Percentiles rank a stretch among this genome's conserved stretches.
These are phyloP conservation scores for Tor tambroides DNA, from an alignment of 2,113 vertebrate species.

Conservation along the genomic window DNA sequence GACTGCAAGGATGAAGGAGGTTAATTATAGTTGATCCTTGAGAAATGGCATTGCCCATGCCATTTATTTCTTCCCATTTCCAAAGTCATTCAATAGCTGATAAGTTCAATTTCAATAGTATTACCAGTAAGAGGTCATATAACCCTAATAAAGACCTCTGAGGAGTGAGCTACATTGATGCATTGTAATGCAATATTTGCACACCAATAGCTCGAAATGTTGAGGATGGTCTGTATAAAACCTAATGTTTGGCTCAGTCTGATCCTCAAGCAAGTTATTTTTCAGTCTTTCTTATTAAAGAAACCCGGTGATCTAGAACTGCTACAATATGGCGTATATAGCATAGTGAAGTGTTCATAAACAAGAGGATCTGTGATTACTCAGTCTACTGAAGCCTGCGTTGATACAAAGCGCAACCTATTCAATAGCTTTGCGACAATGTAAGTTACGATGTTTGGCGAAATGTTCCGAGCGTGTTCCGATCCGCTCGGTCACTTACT, in stretches of 20 bases:
- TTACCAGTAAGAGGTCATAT: neutral
- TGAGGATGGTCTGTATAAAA: neutral
- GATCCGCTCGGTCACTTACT: slow-evolving; percentile 77
- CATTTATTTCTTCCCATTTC: neutral
- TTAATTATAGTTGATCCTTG: slow-evolving; percentile 56
- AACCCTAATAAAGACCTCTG: neutral
- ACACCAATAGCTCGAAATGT: neutral
- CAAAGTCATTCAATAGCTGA: neutral
- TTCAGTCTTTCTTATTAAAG: neutral
- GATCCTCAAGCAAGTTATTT: neutral
- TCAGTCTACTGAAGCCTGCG: neutral
- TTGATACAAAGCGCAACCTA: neutral
- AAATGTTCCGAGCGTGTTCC: neutral
- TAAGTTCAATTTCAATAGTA: neutral
- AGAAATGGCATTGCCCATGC: slow-evolving; percentile 35
- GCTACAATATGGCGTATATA: slow-evolving; percentile 32
- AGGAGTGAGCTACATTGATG: neutral
- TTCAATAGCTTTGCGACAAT: neutral
- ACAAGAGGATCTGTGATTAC: neutral
- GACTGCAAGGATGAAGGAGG: slow-evolving; percentile 26
- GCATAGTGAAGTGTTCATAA: neutral
- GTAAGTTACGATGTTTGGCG: neutral
- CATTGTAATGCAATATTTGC: neutral
- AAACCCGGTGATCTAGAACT: neutral
- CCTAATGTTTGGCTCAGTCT: neutral